Evolutionary conservation across 2,888 invertebrate species (phyloP).

Genomic region (Bellardia pandia): DNA sequence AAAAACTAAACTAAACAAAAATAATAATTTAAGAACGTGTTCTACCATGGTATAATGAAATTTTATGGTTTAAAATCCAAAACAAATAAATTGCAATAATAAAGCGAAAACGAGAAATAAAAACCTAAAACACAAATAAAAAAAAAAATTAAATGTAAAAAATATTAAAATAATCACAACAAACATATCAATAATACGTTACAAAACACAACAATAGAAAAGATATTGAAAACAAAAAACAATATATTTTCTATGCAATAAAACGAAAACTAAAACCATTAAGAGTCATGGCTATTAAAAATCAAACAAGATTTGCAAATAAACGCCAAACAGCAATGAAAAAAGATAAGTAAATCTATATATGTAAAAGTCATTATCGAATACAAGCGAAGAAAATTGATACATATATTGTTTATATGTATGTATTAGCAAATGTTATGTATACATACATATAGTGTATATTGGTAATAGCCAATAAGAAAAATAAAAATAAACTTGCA

Average conservation of each 20-base stretch:
- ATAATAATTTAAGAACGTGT: slow-evolving; percentile 32
- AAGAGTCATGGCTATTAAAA: slow-evolving; percentile 43
- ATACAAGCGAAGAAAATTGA: background rate
- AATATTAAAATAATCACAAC: slow-evolving; percentile 25
- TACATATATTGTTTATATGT: background rate
- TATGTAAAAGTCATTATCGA: slow-evolving; percentile 6
- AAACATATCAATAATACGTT: slow-evolving; percentile 21
- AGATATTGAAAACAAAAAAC: slow-evolving; percentile 11
- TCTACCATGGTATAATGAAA: slow-evolving; percentile 23
- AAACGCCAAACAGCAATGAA: slow-evolving; percentile 22
- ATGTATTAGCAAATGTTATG: too few relatives aligned
- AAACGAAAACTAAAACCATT: slow-evolving; percentile 40
- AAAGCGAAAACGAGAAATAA: slow-evolving; percentile 1
- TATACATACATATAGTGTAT: too few relatives aligned
- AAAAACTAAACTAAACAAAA: background rate
- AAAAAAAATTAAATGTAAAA: slow-evolving; percentile 13
- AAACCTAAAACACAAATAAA: slow-evolving; percentile 7
- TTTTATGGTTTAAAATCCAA: slow-evolving; percentile 40
- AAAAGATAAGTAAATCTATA: slow-evolving; percentile 15
- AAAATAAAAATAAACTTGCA: too few relatives aligned
- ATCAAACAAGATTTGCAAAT: slow-evolving; percentile 48
- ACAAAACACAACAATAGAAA: slow-evolving; percentile 20
- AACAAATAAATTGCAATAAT: slow-evolving; percentile 48
- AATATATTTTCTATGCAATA: slow-evolving; percentile 25
- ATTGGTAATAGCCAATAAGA: too few relatives aligned